phyloP scores from a whole-genome alignment of 2,113 vertebrate genomes.

The Salvelinus fontinalis region DNA sequence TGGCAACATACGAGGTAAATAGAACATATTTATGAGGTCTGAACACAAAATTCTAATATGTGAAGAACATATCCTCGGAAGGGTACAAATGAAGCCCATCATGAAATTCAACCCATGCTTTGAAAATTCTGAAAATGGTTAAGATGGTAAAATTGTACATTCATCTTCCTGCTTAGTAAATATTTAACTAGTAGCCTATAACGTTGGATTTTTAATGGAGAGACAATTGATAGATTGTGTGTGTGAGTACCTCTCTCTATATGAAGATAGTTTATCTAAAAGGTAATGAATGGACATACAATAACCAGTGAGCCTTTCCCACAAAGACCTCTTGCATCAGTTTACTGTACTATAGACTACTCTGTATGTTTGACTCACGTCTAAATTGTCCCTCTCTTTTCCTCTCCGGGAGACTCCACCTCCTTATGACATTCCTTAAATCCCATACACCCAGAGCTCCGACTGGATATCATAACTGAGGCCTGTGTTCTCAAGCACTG shows the following conservation, averaged over 20 bases:
- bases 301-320: not conserved
- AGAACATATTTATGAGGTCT: not conserved
- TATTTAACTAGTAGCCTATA: not conserved
- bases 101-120: not conserved
- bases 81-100: not conserved
- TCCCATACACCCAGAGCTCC: constrained; percentile 32
- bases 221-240: not conserved
- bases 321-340: not conserved
- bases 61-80: not conserved
- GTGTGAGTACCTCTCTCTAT: too few relatives aligned
- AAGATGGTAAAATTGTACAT: too few relatives aligned
- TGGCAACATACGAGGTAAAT: not conserved
- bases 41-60: not conserved
- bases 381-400: constrained; percentile 31
- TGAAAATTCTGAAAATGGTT: too few relatives aligned
- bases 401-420: constrained; percentile 26
- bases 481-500: constrained; percentile 12
- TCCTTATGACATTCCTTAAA: constrained; percentile 48
- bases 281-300: not conserved
- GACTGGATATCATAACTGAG: constrained; percentile 24
- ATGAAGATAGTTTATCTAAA: not conserved
- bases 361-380: not conserved
- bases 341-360: not conserved
- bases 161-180: not conserved
- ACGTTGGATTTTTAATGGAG: not conserved